Base-by-base conservation (phyloP, 2,888 invertebrate species). In the Panorpa germanica region DNA sequence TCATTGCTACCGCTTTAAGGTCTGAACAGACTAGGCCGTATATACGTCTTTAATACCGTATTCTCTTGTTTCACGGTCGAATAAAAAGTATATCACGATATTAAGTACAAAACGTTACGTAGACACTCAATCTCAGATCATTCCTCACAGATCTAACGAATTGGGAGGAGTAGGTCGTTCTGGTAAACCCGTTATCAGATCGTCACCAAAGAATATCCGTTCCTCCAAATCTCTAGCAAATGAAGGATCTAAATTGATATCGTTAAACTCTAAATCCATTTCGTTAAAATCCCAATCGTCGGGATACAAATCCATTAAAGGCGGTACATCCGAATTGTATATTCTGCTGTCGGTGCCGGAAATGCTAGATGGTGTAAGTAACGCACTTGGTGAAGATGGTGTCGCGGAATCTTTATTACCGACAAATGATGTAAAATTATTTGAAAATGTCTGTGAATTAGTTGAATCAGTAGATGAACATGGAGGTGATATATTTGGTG, bases 251-350 rank as follows among this genome's bases (percentile, higher is more conserved):
- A 66, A 52, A 42, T 69, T 67, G 36, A 68, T 55, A 43, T 68
- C 64, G 32, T 65, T 64, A 35, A 69, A 47, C 37, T 68, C 65
- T 38, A 69, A 45, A 46, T 69, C 68, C 28, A 68, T 57, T 47
- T 69, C 68, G 18, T 68, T 57, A 12, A 68, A 57, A 47, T 68
- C 68, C 68, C 68, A 69, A 32, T 65, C 57, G 38, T 67, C 67
- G 25, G 64, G 62, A 31, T 51, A 53, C 32, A 49, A 46, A 3
- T 50, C 50, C n/a, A 52, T 33, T 1, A 33, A 52, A n/a, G n/a
- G n/a, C n/a, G n/a, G n/a, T n/a, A n/a, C n/a, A 38, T 14, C 28
- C 26, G 15, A 35, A 34, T n/a, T 29, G 28, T 15, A 32, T 31
- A 9, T 7, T 19, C 13, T 30, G 12, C 23, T 22, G 29, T 12